Evolutionary conservation across 2,888 invertebrate species (phyloP), one percentile per base, ranked within the genome.

Genomic region (Isotomurus palustris): DNA sequence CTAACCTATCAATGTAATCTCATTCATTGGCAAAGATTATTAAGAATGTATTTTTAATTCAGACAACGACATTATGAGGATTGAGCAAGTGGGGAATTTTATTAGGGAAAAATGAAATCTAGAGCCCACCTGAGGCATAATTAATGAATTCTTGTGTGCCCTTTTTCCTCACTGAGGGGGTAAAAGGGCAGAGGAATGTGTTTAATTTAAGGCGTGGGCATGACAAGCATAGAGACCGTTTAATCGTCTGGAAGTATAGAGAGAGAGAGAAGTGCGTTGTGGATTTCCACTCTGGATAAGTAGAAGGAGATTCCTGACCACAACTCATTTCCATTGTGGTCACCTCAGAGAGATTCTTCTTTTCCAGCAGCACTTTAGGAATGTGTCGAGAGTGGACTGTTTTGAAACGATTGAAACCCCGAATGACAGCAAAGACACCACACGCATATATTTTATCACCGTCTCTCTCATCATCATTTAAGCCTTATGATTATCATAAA

Each of bases 181-280:
- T 63, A 64, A 61, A 62, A 61, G 67, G 65, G 58, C 59, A 60
- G 52, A 60, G 62, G 67, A 69, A 68, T 67, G 67, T 67, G 68
- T 66, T 70, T 70, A 69, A 69, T 69, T 68, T 69, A 68, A 70
- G 70, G 68, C 70, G 70, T 70, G 68, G 68, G 65, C 67, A 64
- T 68, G 70, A 70, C 66, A 67, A 54, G 57, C 66, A 64, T 63
- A 61, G 56, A 63, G 63, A 57, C 60, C 66, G 58, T 61, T 67
- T 66, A 70, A 70, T 67, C 70, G 66, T 70, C 64, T 67, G 64
- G 66, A 64, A 68, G 67, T 64, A 41, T 49, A 8, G 19, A 8
- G 24, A 47, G 53, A 55, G 55, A 50, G 4, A n/a, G 29, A 21
- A 41, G 21, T 32, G 8, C 32, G n/a, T n/a, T n/a, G 10, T 40